Percentiles rank a stretch among this genome's conserved stretches.
These are phyloP conservation scores for Epiblema foenella DNA, from an alignment of 2,888 invertebrate species.

Conservation along the genomic window DNA sequence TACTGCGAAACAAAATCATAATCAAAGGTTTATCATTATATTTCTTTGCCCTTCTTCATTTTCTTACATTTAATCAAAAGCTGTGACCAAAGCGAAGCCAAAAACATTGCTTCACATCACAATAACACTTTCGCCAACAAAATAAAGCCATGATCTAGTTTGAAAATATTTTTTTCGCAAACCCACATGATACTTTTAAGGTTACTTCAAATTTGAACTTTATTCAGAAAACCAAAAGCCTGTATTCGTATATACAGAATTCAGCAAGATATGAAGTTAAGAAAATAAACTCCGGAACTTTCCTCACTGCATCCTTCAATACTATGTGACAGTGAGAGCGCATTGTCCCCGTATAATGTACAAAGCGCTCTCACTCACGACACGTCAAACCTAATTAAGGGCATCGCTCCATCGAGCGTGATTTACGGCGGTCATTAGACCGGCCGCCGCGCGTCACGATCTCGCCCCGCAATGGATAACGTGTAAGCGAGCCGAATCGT, in stretches of 20 bases:
- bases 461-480: conserved; percentile 54
- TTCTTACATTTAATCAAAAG: not conserved
- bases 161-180: not conserved
- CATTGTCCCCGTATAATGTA: conserved; percentile 44
- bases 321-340: conserved; percentile 38
- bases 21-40: too few relatives aligned
- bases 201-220: not conserved
- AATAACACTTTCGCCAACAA: conserved; percentile 3
- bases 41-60: conserved; percentile 10
- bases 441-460: conserved; percentile 51
- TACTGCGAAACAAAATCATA: too few relatives aligned
- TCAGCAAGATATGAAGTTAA: conserved; percentile 7
- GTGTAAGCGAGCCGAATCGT: conserved; percentile 44
- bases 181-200: not conserved
- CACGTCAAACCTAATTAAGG: conserved; percentile 64
- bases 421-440: conserved; percentile 62
- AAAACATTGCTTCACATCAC: conserved; percentile 18
- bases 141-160: conserved; percentile 12
- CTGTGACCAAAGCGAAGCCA: not conserved
- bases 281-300: conserved; percentile 17
- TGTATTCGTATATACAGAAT: not conserved
- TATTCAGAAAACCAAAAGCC: not conserved
- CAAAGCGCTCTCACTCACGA: conserved; percentile 58
- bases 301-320: conserved; percentile 40
- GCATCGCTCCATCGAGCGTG: conserved; percentile 63